Percentiles rank a stretch among this genome's conserved stretches.
These are phyloP conservation scores for Hestina assimilis DNA, from an alignment of 1,140 invertebrate genomes.

Conservation along the genomic window DNA sequence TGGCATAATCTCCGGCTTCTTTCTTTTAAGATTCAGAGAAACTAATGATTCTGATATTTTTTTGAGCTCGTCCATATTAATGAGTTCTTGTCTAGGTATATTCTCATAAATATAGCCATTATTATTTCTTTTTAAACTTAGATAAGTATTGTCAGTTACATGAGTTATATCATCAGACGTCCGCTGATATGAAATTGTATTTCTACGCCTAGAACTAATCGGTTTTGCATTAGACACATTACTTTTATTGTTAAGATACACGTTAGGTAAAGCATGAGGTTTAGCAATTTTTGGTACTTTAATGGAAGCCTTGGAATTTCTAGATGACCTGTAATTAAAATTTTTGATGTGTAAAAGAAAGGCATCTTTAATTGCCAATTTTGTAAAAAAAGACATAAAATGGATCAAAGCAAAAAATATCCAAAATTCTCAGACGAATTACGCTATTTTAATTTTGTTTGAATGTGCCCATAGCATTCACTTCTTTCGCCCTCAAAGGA, in stretches of 20 bases:
- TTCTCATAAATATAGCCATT: neutral
- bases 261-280: constrained; percentile 33
- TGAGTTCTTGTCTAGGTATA: neutral
- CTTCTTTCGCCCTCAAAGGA: constrained; percentile 61
- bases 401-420: constrained; percentile 1
- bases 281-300: constrained; percentile 27
- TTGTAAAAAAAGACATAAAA: neutral
- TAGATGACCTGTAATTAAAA: constrained; percentile 35
- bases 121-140: neutral
- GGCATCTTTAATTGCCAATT: constrained; percentile 1
- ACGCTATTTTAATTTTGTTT: constrained; percentile 38
- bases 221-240: constrained; percentile 18
- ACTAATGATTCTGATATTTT: neutral
- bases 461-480: constrained; percentile 42
- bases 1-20: neutral
- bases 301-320: constrained; percentile 11
- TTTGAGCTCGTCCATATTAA: too few species aligned
- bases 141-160: neutral
- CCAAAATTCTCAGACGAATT: constrained; percentile 4
- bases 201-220: neutral
- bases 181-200: constrained; percentile 3
- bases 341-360: neutral
- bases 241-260: constrained; percentile 2
- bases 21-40: neutral
- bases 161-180: neutral